phyloP scores from a whole-genome alignment of 2,888 invertebrate species.

The Drosophila falleni region DNA sequence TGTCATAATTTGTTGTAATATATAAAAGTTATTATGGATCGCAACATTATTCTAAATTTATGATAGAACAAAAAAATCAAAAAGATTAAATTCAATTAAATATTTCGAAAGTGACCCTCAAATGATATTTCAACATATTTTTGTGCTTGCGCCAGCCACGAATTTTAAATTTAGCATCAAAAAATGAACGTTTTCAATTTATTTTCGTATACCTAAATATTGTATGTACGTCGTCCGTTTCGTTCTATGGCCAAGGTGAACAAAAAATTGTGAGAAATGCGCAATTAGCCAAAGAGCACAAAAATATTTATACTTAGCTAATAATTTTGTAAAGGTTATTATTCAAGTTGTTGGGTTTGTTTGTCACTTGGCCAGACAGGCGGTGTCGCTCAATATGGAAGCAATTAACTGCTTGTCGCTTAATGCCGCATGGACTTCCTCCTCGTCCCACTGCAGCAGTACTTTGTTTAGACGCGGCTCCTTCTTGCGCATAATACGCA shows the following conservation, averaged over 20 bases:
- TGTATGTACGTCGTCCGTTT: slow-evolving; percentile 36
- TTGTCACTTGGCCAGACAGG: slow-evolving; percentile 86
- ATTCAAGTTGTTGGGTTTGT: slow-evolving; percentile 8
- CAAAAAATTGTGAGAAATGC: slow-evolving; percentile 66
- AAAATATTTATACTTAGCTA: slow-evolving; percentile 13
- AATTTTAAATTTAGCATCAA: slow-evolving; percentile 72
- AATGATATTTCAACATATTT: slow-evolving; percentile 79
- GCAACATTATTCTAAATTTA: slow-evolving; percentile 54
- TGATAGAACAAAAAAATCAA: slow-evolving; percentile 28
- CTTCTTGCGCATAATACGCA: slow-evolving; percentile 88
- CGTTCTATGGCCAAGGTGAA: slow-evolving; percentile 70
- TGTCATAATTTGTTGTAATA: slow-evolving; percentile 45
- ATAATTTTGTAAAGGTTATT: slow-evolving; percentile 22
- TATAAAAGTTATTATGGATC: slow-evolving; percentile 10
- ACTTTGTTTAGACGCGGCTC: slow-evolving; percentile 90
- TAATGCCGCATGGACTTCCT: slow-evolving; percentile 91
- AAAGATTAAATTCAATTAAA: slow-evolving; percentile 61
- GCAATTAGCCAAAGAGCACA: slow-evolving; percentile 61
- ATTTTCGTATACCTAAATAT: slow-evolving; percentile 49
- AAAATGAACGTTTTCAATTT: slow-evolving; percentile 57
- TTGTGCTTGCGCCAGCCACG: slow-evolving; percentile 70
- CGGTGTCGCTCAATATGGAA: slow-evolving; percentile 90
- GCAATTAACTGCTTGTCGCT: slow-evolving; percentile 93
- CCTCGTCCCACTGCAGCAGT: slow-evolving; percentile 93
- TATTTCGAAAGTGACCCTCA: slow-evolving; percentile 77